Base-by-base conservation (phyloP, 2,888 invertebrate species). In the Ormyrus labotus region DNA sequence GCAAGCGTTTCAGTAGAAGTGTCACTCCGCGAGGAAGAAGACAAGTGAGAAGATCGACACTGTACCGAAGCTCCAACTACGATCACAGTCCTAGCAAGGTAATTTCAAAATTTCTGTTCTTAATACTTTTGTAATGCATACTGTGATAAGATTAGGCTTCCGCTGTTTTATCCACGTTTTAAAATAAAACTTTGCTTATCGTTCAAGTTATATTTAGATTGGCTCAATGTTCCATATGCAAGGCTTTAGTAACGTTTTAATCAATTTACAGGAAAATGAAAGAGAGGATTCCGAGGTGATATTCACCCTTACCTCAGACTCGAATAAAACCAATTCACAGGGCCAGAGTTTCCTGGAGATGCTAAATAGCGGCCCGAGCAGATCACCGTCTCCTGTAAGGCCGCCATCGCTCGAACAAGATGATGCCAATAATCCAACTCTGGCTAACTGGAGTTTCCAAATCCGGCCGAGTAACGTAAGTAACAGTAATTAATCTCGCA, bases 1-100 rank as follows among this genome's bases (percentile, higher is more conserved):
- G 92, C 85, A 94, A 95, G 87, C 91, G 94, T 72, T 93, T 95
- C 89, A 92, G 94, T 84, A 92, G 94, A 82, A 92, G 94, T 4
- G 91, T 94, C 11, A 92, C 92, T 11, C 92, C 93, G 5, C 92
- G 93, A 67, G 93, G 93, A 75, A 90, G 91, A 69, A 87, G 88
- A 65, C 88, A 87, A n/a, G 84, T 89, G 11, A 86, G 88, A 63
- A 86, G 88, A 51, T 85, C 85, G 81, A 86, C 83, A 69, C 85
- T 90, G 10, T 89, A 90, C 78, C 87, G 84, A 71, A 81, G 83
- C 6, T 78, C 83, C 0, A 87, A 88, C 58, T 64, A 79, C 11
- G 89, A 90, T 78, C 85, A 83, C 63, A 87, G 78, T 82, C 87
- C 88, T 19, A 87, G 88, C 83, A 90, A 90, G 86, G 89, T 89